Conservation (phyloP, 1,140 invertebrate species). For the Procambarus clarkii region DNA sequence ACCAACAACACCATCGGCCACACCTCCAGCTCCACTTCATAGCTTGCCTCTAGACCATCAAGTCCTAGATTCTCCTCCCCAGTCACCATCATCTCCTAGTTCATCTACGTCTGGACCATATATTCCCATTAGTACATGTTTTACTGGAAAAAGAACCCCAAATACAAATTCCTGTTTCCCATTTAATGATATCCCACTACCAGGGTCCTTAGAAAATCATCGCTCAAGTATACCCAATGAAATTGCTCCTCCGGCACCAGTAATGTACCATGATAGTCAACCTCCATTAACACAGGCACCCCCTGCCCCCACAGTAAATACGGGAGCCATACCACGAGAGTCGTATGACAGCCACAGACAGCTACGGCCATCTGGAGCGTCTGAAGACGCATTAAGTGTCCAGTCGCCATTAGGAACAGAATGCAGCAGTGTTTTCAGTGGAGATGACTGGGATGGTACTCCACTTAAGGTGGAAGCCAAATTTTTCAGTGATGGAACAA, state of each 20-base stretch:
- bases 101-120: constrained; percentile 76
- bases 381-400: constrained; percentile 56
- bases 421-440: constrained; percentile 61
- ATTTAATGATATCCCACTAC: constrained; percentile 10
- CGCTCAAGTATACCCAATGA: constrained; percentile 56
- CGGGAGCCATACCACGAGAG: constrained; percentile 63
- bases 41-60: constrained; percentile 73
- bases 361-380: constrained; percentile 42
- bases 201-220: constrained; percentile 41
- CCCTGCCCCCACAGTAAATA: constrained; percentile 42
- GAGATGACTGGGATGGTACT: constrained; percentile 43
- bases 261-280: constrained; percentile 48
- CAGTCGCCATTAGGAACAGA: constrained; percentile 58
- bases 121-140: constrained; percentile 86
- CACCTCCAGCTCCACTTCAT: constrained; percentile 51
- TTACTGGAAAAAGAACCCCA: constrained; percentile 82
- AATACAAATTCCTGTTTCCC: constrained; percentile 74
- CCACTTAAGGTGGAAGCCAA: constrained; percentile 40
- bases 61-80: constrained; percentile 74
- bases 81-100: constrained; percentile 69
- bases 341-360: constrained; percentile 49
- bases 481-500: constrained; percentile 52
- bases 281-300: constrained; percentile 49
- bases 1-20: constrained; percentile 50
- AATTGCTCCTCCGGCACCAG: constrained; percentile 67